Evolutionary conservation across 1,140 invertebrate species (phyloP).

Genomic region (Drosophila carrolli): DNA sequence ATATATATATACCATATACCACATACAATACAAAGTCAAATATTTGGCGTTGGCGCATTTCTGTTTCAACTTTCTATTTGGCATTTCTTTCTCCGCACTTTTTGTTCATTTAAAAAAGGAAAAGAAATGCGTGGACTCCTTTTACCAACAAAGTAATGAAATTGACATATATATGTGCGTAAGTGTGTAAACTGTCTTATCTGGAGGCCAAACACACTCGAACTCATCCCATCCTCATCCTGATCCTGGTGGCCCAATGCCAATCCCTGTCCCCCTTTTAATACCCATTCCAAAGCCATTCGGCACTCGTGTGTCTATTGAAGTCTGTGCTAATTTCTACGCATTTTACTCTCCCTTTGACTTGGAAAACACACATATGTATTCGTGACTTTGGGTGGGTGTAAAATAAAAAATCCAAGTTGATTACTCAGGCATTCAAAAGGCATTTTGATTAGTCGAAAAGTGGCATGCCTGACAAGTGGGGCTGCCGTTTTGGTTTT

Average conservation of each 20-base stretch:
- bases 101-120: constrained; percentile 55
- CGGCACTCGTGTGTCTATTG: constrained; percentile 72
- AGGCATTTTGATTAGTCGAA: constrained; percentile 78
- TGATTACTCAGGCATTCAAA: constrained; percentile 77
- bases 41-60: constrained; percentile 76
- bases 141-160: constrained; percentile 73
- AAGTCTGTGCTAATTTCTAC: constrained; percentile 79
- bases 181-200: constrained; percentile 57
- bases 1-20: constrained; percentile 1
- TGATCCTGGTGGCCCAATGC: constrained; percentile 1
- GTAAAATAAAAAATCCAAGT: constrained; percentile 60
- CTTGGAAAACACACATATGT: not conserved
- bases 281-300: not conserved
- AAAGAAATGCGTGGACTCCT: constrained; percentile 19
- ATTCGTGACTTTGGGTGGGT: constrained; percentile 5
- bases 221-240: constrained; percentile 9
- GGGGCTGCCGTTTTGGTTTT: constrained; percentile 57
- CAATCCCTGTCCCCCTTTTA: constrained; percentile 24
- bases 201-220: constrained; percentile 43
- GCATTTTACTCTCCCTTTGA: constrained; percentile 52
- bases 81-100: constrained; percentile 15
- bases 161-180: constrained; percentile 52
- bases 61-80: constrained; percentile 67
- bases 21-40: constrained; percentile 73
- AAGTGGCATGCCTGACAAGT: constrained; percentile 59